These are phyloP conservation scores for Xestobium rufovillosum DNA, from an alignment of 2,888 invertebrate genomes.

Conservation along the genomic window DNA sequence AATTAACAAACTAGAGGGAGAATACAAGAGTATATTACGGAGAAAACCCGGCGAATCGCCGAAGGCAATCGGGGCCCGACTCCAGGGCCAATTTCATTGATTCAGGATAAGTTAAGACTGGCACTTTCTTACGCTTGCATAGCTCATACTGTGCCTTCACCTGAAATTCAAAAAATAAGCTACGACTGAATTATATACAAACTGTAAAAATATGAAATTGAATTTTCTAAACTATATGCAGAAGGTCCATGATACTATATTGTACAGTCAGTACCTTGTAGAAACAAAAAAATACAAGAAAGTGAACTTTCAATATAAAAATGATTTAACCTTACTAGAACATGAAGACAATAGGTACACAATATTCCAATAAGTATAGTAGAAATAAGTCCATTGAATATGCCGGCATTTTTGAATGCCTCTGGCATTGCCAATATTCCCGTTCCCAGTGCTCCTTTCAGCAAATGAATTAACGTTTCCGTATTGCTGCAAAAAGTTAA, in stretches of 20 bases:
- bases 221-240: no score
- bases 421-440: slow-evolving; percentile 92
- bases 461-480: slow-evolving; percentile 76
- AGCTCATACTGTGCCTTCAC: slow-evolving; percentile 52
- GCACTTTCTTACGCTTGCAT: slow-evolving; percentile 59
- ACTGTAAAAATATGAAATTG: slow-evolving; percentile 1
- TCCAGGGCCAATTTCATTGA: slow-evolving; percentile 73
- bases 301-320: not conserved
- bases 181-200: not conserved
- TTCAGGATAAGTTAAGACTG: slow-evolving; percentile 75
- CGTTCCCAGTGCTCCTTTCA: slow-evolving; percentile 89
- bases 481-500: slow-evolving; percentile 53
- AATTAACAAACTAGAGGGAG: not conserved
- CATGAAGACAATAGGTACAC: slow-evolving; percentile 81
- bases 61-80: slow-evolving; percentile 61
- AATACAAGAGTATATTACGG: slow-evolving; percentile 34
- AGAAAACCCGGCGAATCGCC: slow-evolving; percentile 48
- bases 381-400: slow-evolving; percentile 68
- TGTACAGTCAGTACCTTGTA: not conserved
- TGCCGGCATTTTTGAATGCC: slow-evolving; percentile 81
- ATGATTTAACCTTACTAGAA: slow-evolving; percentile 62
- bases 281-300: slow-evolving; percentile 6
- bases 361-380: slow-evolving; percentile 70
- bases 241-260: no score
- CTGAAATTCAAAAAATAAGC: slow-evolving; percentile 29